phyloP scores from a whole-genome alignment of 2,888 invertebrate species.

The Brenthis daphne region DNA sequence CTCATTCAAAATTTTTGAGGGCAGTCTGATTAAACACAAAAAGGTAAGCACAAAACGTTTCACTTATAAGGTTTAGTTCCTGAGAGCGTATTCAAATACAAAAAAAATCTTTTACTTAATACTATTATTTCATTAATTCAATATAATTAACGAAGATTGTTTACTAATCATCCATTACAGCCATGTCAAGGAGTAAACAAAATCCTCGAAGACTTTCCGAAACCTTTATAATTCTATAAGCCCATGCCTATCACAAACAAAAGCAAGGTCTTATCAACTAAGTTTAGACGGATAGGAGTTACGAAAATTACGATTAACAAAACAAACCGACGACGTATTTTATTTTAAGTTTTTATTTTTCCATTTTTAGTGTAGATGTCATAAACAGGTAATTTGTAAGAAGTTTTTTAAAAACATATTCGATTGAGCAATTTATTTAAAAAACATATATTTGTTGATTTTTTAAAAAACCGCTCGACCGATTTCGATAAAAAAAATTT shows the following conservation, averaged over 20 bases:
- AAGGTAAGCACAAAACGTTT: too few relatives aligned
- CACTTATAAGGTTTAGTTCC: too few relatives aligned
- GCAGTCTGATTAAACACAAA: too few relatives aligned
- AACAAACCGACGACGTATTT: conserved; percentile 10
- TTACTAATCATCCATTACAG: conserved; percentile 30
- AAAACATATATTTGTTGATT: too few relatives aligned
- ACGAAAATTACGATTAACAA: conserved; percentile 13
- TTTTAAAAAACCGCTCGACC: too few relatives aligned
- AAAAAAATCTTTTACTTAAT: not conserved
- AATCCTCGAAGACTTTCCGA: conserved; percentile 27
- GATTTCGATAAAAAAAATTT: too few relatives aligned
- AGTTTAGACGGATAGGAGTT: conserved; percentile 22
- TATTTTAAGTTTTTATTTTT: too few relatives aligned
- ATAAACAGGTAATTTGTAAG: too few relatives aligned
- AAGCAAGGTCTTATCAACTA: conserved; percentile 45
- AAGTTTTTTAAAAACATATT: too few relatives aligned
- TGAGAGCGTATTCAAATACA: not conserved
- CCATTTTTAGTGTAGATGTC: too few relatives aligned
- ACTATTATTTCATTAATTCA: conserved; percentile 22
- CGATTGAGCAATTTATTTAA: too few relatives aligned
- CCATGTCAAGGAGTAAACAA: conserved; percentile 31
- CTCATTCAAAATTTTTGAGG: too few relatives aligned
- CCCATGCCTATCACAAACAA: conserved; percentile 44
- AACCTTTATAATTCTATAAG: conserved; percentile 37
- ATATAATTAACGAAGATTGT: conserved; percentile 35